Percentiles rank a stretch among this genome's conserved stretches.
Evolutionary conservation across 2,888 invertebrate species (phyloP).

Genomic region (Chirona hameri): DNA sequence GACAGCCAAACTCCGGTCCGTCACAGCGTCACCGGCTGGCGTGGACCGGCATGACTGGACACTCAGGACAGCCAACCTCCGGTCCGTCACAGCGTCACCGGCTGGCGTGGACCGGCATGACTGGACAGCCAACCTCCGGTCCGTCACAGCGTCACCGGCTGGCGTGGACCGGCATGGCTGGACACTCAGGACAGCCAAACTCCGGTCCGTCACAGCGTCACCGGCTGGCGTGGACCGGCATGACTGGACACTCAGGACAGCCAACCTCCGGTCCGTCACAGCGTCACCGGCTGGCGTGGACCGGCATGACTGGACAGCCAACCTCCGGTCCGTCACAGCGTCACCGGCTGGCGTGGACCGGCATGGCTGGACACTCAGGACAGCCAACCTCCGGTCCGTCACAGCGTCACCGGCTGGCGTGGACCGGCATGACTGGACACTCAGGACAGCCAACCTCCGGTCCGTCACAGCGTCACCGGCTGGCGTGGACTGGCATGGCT

Average conservation of each 20-base stretch:
- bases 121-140: background rate
- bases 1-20: background rate
- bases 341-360: no score
- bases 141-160: background rate
- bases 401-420: no score
- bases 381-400: background rate
- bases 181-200: background rate
- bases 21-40: background rate
- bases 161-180: no score
- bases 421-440: no score
- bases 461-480: background rate
- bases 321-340: background rate
- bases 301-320: no score
- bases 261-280: background rate
- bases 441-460: background rate
- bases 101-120: no score
- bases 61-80: background rate
- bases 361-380: no score
- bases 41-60: no score
- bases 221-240: no score
- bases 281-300: no score
- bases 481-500: no score
- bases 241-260: no score
- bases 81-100: background rate
- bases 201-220: background rate